Conservation (phyloP, 2,797 vertebrate species). For the Clamator glandarius region DNA sequence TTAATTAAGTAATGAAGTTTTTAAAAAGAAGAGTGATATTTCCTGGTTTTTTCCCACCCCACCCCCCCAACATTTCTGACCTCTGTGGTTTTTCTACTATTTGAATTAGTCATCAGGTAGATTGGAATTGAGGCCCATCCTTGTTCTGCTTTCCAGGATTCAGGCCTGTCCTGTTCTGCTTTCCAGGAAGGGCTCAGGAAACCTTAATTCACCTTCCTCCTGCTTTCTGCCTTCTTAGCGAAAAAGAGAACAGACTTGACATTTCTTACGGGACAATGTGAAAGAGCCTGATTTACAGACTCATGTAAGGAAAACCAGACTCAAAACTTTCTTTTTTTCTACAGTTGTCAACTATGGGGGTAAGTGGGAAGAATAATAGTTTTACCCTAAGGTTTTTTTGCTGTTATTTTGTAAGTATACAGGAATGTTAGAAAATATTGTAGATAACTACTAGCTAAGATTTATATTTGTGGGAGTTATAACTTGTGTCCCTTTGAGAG, state of each 20-base stretch:
- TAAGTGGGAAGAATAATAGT: background rate
- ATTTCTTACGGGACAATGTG: background rate
- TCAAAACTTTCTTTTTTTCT: background rate
- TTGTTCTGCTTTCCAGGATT: background rate
- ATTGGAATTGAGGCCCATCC: background rate
- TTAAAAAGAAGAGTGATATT: background rate
- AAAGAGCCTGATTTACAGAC: background rate
- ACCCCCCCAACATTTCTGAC: background rate
- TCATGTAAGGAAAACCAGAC: background rate
- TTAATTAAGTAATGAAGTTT: background rate
- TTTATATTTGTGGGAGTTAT: background rate
- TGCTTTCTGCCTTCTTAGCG: background rate
- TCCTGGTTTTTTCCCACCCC: background rate
- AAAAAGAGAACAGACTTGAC: background rate
- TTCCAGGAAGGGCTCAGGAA: background rate
- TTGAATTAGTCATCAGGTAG: conserved; percentile 50
- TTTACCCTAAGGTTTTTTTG: background rate
- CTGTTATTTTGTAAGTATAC: background rate
- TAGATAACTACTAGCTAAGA: background rate
- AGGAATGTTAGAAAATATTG: background rate
- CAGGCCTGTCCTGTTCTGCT: background rate
- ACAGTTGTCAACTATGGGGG: background rate
- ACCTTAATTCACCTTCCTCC: background rate
- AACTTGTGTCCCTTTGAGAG: background rate
- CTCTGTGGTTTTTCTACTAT: conserved; percentile 9